Evolutionary conservation across 1,140 invertebrate species (phyloP).

Genomic region (Acromyrmex heyeri): DNA sequence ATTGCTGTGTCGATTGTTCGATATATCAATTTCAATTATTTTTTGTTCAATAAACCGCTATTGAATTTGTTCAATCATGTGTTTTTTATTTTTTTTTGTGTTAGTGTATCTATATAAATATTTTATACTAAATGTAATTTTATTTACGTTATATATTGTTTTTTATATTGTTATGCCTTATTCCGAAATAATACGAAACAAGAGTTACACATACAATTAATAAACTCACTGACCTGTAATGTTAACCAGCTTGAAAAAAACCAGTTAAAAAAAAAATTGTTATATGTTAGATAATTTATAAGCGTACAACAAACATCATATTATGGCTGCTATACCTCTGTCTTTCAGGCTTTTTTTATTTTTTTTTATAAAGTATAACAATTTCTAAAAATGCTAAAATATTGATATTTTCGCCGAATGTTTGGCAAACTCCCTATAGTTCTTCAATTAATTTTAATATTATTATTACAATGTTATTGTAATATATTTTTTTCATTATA

Average conservation of each 20-base stretch:
- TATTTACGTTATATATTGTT: background rate
- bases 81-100: background rate
- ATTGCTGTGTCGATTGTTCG: background rate
- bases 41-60: background rate
- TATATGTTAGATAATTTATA: background rate
- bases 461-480: background rate
- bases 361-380: background rate
- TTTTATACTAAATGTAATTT: background rate
- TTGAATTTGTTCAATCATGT: background rate
- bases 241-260: background rate
- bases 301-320: background rate
- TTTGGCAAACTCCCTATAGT: no score
- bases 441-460: background rate
- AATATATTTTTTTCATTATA: background rate
- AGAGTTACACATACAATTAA: background rate
- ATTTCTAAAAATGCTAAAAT: background rate
- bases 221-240: background rate
- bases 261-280: background rate
- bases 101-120: background rate
- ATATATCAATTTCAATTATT: background rate
- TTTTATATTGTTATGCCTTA: no score
- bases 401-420: background rate
- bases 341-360: background rate
- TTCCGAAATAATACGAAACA: background rate
- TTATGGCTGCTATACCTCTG: background rate